These are phyloP conservation scores for Pedionomus torquatus DNA, from an alignment of 2,113 vertebrate species.

Conservation along the genomic window DNA sequence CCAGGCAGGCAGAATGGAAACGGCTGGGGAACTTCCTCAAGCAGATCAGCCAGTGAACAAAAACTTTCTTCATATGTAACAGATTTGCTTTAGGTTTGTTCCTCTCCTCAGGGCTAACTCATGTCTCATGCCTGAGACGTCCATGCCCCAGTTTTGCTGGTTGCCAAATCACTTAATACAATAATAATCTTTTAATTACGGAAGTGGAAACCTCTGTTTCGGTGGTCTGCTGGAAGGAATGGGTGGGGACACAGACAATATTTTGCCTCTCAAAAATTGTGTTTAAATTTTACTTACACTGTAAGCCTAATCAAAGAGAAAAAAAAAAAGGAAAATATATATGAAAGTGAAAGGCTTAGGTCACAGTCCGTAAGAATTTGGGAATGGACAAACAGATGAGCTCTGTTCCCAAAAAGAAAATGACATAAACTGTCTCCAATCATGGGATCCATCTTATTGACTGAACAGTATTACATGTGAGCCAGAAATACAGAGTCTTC, in stretches of 20 bases:
- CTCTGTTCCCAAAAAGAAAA: neutral
- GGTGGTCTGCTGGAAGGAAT: neutral
- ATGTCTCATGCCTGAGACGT: neutral
- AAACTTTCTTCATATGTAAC: constrained; percentile 10
- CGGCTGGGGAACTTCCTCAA: neutral
- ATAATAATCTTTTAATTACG: constrained; percentile 5
- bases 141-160: neutral
- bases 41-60: constrained; percentile 14
- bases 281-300: neutral
- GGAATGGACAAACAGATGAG: neutral
- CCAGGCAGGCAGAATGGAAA: neutral
- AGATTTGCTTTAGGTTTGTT: neutral
- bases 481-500: fast-evolving
- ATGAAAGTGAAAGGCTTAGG: neutral
- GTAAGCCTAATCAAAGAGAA: neutral
- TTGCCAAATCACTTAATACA: constrained; percentile 1
- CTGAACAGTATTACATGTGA: neutral
- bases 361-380: neutral
- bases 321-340: neutral
- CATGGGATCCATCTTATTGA: neutral
- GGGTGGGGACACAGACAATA: neutral
- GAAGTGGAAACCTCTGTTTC: neutral
- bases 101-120: neutral
- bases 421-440: neutral
- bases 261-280: neutral